These are phyloP conservation scores for Nyctibius bracteatus DNA, from an alignment of 2,113 vertebrate species.

Conservation along the genomic window DNA sequence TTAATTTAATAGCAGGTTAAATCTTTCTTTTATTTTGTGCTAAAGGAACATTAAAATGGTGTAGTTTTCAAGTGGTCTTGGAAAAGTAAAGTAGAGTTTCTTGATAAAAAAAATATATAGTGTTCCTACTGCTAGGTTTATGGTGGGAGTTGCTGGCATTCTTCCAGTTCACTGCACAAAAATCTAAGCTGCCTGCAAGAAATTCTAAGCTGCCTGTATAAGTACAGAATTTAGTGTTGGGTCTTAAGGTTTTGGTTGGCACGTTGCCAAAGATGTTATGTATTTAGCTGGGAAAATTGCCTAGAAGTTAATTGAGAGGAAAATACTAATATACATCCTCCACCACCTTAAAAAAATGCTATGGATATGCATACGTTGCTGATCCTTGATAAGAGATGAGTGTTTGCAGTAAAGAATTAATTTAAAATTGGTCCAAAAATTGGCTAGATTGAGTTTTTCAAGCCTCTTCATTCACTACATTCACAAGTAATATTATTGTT, in stretches of 20 bases:
- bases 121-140: slow-evolving; percentile 76
- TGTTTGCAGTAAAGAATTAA: slow-evolving; percentile 39
- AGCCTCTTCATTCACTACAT: neutral
- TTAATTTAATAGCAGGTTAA: slow-evolving; percentile 80
- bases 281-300: slow-evolving; percentile 87
- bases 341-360: slow-evolving; percentile 56
- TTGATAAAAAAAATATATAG: slow-evolving; percentile 73
- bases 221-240: slow-evolving; percentile 78
- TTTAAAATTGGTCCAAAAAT: slow-evolving; percentile 19
- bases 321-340: slow-evolving; percentile 82
- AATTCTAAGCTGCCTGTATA: slow-evolving; percentile 81
- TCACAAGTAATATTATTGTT: neutral
- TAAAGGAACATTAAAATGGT: slow-evolving; percentile 73
- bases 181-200: slow-evolving; percentile 82
- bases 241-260: slow-evolving; percentile 83
- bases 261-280: slow-evolving; percentile 80
- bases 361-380: slow-evolving; percentile 69
- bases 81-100: slow-evolving; percentile 73
- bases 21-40: slow-evolving; percentile 75
- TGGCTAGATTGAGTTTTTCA: neutral
- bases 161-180: slow-evolving; percentile 78
- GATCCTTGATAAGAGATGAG: slow-evolving; percentile 72
- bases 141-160: slow-evolving; percentile 76
- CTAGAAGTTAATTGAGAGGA: slow-evolving; percentile 87
- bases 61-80: slow-evolving; percentile 70